A percentile compares a stretch with the other conserved stretches of the same genome.
Conservation (phyloP, 2,113 vertebrate genomes). For the Callospermophilus lateralis region DNA sequence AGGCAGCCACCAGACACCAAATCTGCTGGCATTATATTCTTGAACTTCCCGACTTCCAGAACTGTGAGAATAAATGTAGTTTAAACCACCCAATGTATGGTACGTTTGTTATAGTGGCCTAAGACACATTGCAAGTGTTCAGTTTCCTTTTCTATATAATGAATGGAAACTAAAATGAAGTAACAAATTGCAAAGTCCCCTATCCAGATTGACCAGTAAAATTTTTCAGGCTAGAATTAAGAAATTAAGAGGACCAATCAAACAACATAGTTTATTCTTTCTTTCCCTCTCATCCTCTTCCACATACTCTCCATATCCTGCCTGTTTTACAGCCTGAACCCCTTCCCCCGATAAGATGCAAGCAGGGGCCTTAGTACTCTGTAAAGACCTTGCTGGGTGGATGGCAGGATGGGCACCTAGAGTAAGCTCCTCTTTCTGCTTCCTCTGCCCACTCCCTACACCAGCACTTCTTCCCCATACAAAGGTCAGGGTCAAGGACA, state of each 20-base stretch:
- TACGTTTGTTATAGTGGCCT: neutral
- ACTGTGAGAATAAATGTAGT: no score
- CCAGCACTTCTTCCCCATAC: neutral
- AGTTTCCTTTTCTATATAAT: neutral
- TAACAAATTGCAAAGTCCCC: neutral
- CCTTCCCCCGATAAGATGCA: neutral
- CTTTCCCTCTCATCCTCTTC: neutral
- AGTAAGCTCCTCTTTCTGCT: neutral
- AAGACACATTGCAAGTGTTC: neutral
- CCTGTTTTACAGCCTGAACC: neutral
- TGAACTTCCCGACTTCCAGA: no score
- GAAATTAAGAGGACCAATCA: neutral
- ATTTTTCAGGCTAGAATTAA: neutral
- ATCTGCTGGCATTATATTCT: neutral
- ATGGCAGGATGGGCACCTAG: neutral
- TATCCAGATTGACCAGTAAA: neutral
- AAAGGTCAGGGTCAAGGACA: neutral
- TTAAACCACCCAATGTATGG: neutral
- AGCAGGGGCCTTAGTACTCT: neutral
- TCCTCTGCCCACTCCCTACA: neutral
- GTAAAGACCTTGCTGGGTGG: neutral
- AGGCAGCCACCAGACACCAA: neutral
- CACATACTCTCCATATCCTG: neutral
- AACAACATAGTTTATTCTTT: neutral
- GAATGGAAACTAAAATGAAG: neutral